These are phyloP conservation scores for Dryomyza anilis DNA, from an alignment of 2,888 invertebrate genomes.

Conservation along the genomic window DNA sequence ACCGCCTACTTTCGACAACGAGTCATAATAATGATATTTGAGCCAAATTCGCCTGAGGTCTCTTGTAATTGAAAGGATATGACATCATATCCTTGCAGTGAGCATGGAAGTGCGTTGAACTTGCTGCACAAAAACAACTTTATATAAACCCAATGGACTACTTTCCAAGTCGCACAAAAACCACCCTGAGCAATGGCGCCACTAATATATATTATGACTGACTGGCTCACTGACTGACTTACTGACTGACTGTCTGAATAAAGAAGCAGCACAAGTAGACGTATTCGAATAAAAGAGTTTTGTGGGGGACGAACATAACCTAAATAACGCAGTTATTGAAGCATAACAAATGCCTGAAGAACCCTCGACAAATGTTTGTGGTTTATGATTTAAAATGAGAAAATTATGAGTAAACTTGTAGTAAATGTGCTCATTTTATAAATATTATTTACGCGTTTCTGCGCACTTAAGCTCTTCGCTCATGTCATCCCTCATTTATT, in stretches of 20 bases:
- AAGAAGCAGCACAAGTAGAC: neutral
- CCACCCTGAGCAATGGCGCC: neutral
- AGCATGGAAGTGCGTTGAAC: neutral
- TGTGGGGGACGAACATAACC: neutral
- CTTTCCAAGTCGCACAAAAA: neutral
- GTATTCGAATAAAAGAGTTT: too few species aligned
- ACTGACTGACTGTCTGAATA: neutral
- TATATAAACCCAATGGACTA: slow-evolving; percentile 2
- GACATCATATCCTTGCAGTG: neutral
- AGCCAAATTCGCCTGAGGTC: neutral
- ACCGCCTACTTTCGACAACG: neutral
- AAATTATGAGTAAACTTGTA: neutral
- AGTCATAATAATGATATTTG: neutral
- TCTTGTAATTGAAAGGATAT: neutral
- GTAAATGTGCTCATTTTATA: neutral
- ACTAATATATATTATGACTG: too few species aligned
- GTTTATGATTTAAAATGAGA: neutral
- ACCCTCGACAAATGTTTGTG: neutral
- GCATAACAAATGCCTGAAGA: neutral
- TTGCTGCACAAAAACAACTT: neutral
- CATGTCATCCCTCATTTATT: neutral
- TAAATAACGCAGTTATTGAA: neutral
- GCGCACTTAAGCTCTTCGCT: neutral
- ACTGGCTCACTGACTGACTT: neutral
- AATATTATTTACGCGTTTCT: neutral